Conservation (phyloP, 1,140 invertebrate species). For the Platyscapa corneri region DNA sequence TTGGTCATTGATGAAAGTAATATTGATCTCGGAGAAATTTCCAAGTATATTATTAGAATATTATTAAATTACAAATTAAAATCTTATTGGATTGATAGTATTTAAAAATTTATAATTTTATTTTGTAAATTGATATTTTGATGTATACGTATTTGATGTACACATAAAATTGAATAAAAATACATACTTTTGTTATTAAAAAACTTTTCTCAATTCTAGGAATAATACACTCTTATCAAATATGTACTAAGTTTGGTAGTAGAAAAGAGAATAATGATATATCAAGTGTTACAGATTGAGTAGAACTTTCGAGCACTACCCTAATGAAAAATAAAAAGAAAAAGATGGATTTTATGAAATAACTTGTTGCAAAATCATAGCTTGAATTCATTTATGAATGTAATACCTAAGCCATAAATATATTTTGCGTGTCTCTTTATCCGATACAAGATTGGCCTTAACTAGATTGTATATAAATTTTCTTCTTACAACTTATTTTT, state of each 20-base stretch:
- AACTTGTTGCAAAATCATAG: constrained; percentile 15
- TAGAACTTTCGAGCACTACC: background rate
- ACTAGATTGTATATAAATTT: background rate
- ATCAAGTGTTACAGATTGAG: background rate
- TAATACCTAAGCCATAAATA: background rate
- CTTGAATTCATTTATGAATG: background rate
- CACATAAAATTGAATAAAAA: background rate
- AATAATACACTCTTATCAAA: background rate
- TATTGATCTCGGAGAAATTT: too few species aligned
- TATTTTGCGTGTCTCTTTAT: background rate
- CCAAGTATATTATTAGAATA: too few species aligned
- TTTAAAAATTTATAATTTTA: too few species aligned
- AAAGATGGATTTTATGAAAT: background rate
- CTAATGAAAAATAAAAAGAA: background rate
- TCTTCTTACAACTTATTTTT: background rate
- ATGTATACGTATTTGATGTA: background rate
- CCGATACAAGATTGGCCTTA: background rate
- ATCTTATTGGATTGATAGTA: too few species aligned
- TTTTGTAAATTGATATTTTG: too few species aligned
- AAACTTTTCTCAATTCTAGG: background rate
- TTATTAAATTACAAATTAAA: too few species aligned
- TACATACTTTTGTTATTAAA: background rate
- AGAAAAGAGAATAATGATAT: background rate
- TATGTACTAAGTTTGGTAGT: background rate
- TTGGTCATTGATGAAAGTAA: too few species aligned